Evolutionary conservation across 2,113 vertebrate species (phyloP).

Genomic region (Perognathus longimembris): DNA sequence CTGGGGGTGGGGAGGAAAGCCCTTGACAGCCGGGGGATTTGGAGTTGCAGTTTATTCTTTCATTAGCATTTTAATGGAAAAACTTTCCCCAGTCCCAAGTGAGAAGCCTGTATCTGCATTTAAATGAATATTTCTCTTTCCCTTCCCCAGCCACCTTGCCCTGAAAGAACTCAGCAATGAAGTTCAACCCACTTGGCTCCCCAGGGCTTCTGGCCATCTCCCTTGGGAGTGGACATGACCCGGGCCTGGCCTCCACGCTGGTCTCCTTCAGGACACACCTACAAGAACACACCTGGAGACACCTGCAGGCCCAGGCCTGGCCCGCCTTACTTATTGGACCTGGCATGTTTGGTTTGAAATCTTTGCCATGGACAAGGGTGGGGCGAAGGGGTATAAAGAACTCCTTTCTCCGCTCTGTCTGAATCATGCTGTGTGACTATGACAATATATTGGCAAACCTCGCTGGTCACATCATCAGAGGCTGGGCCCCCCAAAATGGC

Average conservation of each 20-base stretch:
- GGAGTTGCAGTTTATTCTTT: slow-evolving; percentile 87
- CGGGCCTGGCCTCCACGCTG: accelerated
- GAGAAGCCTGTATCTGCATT: slow-evolving; percentile 90
- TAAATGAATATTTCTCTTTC: slow-evolving; percentile 86
- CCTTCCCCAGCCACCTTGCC: neutral
- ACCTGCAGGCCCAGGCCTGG: accelerated
- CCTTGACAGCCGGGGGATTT: slow-evolving; percentile 78
- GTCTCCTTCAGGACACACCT: neutral
- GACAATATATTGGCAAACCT: neutral
- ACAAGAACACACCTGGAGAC: neutral
- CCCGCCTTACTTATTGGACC: neutral
- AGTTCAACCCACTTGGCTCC: slow-evolving; percentile 65
- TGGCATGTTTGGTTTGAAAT: neutral
- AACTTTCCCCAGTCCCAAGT: slow-evolving; percentile 89
- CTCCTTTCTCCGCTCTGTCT: neutral
- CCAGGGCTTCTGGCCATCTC: slow-evolving; percentile 53
- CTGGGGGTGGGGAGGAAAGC: neutral
- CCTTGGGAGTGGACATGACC: neutral
- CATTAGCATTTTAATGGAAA: slow-evolving; percentile 94
- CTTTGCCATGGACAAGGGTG: accelerated
- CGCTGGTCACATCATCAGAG: neutral
- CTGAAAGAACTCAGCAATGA: slow-evolving; percentile 83
- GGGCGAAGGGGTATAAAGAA: neutral
- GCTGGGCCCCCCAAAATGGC: neutral
- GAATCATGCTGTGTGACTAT: neutral